Percentiles rank a stretch among this genome's conserved stretches.
These are phyloP conservation scores for Malurus alboscapulatus DNA, from an alignment of 2,113 vertebrate genomes.

Conservation along the genomic window DNA sequence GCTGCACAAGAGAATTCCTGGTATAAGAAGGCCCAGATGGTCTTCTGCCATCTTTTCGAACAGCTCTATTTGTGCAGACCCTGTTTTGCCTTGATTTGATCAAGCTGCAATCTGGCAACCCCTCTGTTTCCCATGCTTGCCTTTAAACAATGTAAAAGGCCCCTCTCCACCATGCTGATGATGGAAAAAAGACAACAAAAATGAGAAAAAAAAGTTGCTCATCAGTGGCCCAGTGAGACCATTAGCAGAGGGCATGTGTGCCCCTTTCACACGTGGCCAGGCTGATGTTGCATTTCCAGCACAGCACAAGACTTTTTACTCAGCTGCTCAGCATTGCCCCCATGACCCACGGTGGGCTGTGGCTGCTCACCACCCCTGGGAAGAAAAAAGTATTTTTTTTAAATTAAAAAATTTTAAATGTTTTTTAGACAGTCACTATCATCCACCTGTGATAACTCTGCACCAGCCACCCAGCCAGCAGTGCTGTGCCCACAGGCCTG, in stretches of 20 bases:
- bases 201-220: not conserved
- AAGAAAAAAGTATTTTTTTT: not conserved
- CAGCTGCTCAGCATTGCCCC: not conserved
- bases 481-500: not conserved
- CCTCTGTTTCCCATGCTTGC: not conserved
- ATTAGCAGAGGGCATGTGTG: not conserved
- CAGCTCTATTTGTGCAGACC: not conserved
- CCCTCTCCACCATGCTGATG: fast-evolving
- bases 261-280: fast-evolving
- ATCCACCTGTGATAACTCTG: not conserved
- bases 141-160: not conserved
- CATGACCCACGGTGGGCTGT: fast-evolving
- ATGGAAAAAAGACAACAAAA: not conserved
- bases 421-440: not conserved
- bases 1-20: not conserved
- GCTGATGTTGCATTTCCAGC: not conserved
- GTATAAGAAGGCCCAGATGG: not conserved
- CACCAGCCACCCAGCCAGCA: fast-evolving
- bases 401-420: not conserved
- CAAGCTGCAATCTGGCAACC: not conserved
- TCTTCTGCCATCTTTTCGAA: not conserved
- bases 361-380: not conserved
- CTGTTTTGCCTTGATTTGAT: not conserved
- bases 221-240: not conserved
- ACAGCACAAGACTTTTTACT: not conserved